These are phyloP conservation scores for Drosophila robusta DNA, from an alignment of 2,888 invertebrate genomes.

Conservation along the genomic window DNA sequence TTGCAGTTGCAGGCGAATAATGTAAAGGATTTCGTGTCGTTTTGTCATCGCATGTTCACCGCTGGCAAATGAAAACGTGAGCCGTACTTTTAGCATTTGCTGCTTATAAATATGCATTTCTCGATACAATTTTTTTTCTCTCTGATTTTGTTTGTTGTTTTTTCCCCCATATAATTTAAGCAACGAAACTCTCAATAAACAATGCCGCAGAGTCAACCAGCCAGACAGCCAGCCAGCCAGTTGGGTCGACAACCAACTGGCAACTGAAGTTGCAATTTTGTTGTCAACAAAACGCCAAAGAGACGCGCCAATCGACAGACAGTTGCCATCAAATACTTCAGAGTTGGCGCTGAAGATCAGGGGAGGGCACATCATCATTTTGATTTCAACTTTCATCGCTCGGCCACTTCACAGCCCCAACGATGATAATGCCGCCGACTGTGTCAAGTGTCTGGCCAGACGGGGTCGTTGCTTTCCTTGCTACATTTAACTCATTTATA, in stretches of 20 bases:
- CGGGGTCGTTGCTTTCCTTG: conserved; percentile 41
- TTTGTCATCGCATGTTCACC: conserved; percentile 79
- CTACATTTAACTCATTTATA: conserved; percentile 75
- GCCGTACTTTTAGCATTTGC: conserved; percentile 57
- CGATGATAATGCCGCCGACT: conserved; percentile 54
- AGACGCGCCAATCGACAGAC: conserved; percentile 54
- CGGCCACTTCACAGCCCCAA: conserved; percentile 37
- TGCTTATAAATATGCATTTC: conserved; percentile 78
- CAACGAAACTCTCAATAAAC: conserved; percentile 73
- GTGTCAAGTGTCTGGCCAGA: conserved; percentile 65
- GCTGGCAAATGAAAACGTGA: conserved; percentile 76
- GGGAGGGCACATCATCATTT: conserved; percentile 46
- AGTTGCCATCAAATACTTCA: conserved; percentile 78
- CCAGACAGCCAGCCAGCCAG: too few species aligned
- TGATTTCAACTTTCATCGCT: conserved; percentile 72
- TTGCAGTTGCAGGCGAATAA: conserved; percentile 31
- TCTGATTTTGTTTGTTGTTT: conserved; percentile 18
- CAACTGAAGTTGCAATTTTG: conserved; percentile 78
- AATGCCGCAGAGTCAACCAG: conserved; percentile 49
- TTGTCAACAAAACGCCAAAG: conserved; percentile 68
- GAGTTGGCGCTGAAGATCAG: conserved; percentile 19
- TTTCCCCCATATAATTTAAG: conserved; percentile 69
- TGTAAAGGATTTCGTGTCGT: conserved; percentile 80
- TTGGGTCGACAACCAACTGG: conserved; percentile 39
- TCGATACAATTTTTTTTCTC: conserved; percentile 52